Conservation (phyloP, 2,888 invertebrate genomes). For the Melitaea athalia region DNA sequence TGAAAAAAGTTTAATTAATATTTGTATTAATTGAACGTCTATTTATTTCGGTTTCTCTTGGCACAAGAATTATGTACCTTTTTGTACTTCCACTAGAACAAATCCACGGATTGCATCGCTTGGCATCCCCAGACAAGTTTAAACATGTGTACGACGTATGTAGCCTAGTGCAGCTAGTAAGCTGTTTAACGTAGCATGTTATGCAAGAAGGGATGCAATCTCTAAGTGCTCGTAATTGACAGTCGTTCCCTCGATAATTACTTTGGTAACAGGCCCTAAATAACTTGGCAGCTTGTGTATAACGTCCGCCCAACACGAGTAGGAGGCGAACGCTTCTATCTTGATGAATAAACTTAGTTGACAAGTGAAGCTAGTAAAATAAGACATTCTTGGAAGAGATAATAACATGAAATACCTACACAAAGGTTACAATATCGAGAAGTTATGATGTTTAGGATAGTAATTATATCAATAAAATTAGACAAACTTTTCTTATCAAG, state of each 20-base stretch:
- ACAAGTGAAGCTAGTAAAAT: constrained; percentile 15
- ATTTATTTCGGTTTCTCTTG: background rate
- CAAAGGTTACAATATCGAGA: background rate
- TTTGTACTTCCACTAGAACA: too few relatives aligned
- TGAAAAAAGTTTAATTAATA: too few relatives aligned
- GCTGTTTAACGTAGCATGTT: constrained; percentile 20
- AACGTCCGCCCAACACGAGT: constrained; percentile 28
- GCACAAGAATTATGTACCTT: too few relatives aligned
- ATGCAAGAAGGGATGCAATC: constrained; percentile 27
- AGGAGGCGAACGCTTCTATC: constrained; percentile 24
- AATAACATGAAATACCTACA: background rate
- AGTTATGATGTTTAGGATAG: background rate
- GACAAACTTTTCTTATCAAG: too few relatives aligned
- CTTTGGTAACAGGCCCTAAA: constrained; percentile 23
- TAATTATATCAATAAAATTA: too few relatives aligned
- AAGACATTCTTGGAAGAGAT: background rate
- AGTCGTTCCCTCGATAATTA: constrained; percentile 33
- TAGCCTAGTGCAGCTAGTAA: constrained; percentile 6
- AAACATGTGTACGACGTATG: constrained; percentile 5
- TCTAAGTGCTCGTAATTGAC: constrained; percentile 35
- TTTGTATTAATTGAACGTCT: too few relatives aligned
- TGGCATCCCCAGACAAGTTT: too few relatives aligned
- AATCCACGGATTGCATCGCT: too few relatives aligned
- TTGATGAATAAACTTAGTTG: constrained; percentile 24
- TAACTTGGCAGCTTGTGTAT: constrained; percentile 27